Evolutionary conservation across 2,797 vertebrate species (phyloP).

Genomic region (Hozukius guyotensis): DNA sequence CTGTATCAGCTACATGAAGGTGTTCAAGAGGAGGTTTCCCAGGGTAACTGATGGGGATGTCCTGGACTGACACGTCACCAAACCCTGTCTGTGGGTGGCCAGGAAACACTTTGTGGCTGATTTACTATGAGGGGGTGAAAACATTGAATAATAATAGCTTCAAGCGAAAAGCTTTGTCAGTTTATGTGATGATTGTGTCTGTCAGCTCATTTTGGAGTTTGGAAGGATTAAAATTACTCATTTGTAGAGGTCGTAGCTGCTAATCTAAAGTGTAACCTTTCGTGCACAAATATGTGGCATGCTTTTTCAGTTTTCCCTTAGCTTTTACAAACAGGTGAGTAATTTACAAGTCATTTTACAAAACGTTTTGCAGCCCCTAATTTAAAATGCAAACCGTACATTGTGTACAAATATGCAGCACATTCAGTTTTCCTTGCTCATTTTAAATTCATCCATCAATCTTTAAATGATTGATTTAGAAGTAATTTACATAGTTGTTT

Average conservation of each 20-base stretch:
- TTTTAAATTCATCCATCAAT: background rate
- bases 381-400: background rate
- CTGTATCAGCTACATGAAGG: background rate
- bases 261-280: too few relatives aligned
- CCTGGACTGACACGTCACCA: background rate
- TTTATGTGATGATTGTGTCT: background rate
- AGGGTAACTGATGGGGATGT: background rate
- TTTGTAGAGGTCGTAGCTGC: too few relatives aligned
- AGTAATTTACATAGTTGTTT: background rate
- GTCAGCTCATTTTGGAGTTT: background rate
- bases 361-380: too few relatives aligned
- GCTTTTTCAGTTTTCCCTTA: too few relatives aligned
- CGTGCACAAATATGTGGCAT: too few relatives aligned
- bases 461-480: background rate
- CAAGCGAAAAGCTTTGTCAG: background rate
- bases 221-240: background rate
- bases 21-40: background rate
- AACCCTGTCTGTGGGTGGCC: background rate
- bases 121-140: background rate
- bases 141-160: background rate
- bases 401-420: background rate
- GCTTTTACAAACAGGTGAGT: too few relatives aligned
- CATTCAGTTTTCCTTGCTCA: background rate
- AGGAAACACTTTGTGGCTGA: background rate
- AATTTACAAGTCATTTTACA: too few relatives aligned